Evolutionary conservation across 2,113 vertebrate genomes (phyloP), one percentile per base, ranked within the genome.

Genomic region (Megaceryle torquata): DNA sequence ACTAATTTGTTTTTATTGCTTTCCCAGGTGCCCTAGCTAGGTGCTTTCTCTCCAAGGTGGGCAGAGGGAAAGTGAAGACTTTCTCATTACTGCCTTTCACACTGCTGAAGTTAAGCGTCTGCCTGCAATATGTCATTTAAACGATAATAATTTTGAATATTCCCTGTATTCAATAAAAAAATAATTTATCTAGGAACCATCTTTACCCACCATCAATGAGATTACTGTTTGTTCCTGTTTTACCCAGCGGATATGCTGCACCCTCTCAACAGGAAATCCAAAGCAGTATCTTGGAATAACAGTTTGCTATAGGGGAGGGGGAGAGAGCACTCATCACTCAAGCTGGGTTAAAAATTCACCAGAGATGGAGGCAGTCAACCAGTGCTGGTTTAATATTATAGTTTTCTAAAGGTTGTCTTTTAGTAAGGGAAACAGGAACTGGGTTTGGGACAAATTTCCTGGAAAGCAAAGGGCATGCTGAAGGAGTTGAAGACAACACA

Each of bases 1-100:
- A 71, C 72, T 93, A 86, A 87, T 96, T 82, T 95, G 48, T 24
- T 96, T 96, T 93, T 89, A 89, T 44, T 81, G 56, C 81, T 64
- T 96, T 89, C n/a, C 43, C 89, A 79, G 28, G 19, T 84, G 85
- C 85, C 68, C 77, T 69, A 61, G 24, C 43, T 91, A 64, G 37
- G 71, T 68, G 71, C 67, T 74, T 82, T n/a, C 20, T 86, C 75
- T 41, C 39, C 67, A 51, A 69, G 63, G 24, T 0, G 11, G 54
- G 26, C 76, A 39, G 16, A 9, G 19, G 60, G 76, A 93, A 94
- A 91, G 48, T 67, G 63, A 24, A 71, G 60, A 57, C 50, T 68
- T 87, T 79, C 83, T 74, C 68, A 59, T 86, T 44, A 77, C 79
- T 22, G 8, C 86, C 31, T 43, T 53, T 75, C 59, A 81, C 80